Conservation (phyloP, 2,888 invertebrate species). For the Dicyrtoma fusca region DNA sequence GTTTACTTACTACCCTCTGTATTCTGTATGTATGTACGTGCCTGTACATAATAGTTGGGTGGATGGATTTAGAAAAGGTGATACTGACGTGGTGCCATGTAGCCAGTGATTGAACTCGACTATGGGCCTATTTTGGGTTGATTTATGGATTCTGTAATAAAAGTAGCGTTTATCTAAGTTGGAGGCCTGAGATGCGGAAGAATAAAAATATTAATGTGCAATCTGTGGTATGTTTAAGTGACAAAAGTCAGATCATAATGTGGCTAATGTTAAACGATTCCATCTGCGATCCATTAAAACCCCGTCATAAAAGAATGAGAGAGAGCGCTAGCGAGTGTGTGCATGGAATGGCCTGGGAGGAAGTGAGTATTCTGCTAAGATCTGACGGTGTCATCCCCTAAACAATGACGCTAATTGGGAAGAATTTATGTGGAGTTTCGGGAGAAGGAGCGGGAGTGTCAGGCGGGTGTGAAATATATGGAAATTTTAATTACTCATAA, state of each 20-base stretch:
- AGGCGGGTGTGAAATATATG: constrained; percentile 53
- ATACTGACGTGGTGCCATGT: too few relatives aligned
- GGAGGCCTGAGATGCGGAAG: background rate
- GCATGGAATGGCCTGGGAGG: background rate
- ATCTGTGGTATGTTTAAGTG: constrained; percentile 35
- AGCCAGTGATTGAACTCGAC: too few relatives aligned
- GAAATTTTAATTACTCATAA: constrained; percentile 56
- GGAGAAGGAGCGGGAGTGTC: constrained; percentile 23
- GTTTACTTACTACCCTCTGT: too few relatives aligned
- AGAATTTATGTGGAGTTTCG: constrained; percentile 44
- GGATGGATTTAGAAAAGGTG: too few relatives aligned
- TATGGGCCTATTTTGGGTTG: too few relatives aligned
- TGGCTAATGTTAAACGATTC: constrained; percentile 35
- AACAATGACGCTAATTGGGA: constrained; percentile 49
- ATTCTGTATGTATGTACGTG: too few relatives aligned
- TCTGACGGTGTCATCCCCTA: constrained; percentile 37
- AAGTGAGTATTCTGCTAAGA: background rate
- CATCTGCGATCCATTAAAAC: constrained; percentile 30
- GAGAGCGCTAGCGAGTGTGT: background rate
- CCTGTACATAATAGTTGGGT: too few relatives aligned
- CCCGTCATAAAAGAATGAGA: constrained; percentile 6
- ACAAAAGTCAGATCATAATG: constrained; percentile 35
- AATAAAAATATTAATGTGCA: constrained; percentile 35
- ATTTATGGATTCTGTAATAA: too few relatives aligned
- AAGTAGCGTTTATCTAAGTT: too few relatives aligned